phyloP scores from a whole-genome alignment of 2,888 invertebrate species.

The Aplocera efformata region DNA sequence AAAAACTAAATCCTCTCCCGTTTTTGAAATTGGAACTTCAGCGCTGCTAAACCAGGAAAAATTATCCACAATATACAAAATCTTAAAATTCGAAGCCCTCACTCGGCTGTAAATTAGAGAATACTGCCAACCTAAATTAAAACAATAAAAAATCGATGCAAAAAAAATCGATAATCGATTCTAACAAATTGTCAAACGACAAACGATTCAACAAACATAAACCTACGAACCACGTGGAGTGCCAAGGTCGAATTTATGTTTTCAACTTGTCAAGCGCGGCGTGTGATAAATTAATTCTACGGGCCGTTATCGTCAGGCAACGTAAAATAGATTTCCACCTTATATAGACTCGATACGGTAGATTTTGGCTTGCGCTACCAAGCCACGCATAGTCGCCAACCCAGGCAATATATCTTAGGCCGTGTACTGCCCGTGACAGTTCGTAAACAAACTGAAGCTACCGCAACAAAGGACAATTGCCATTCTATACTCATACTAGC shows the following conservation, averaged over 20 bases:
- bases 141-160: constrained; percentile 19
- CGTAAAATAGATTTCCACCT: constrained; percentile 34
- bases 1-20: too few species aligned
- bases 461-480: constrained; percentile 70
- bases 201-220: constrained; percentile 48
- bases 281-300: constrained; percentile 81
- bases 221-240: constrained; percentile 76
- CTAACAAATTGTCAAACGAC: constrained; percentile 15
- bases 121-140: constrained; percentile 3
- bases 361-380: constrained; percentile 40
- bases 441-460: constrained; percentile 81
- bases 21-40: too few species aligned
- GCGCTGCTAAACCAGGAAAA: too few species aligned
- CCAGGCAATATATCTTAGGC: constrained; percentile 81
- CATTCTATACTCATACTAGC: constrained; percentile 41
- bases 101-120: too few species aligned
- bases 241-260: constrained; percentile 81
- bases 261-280: constrained; percentile 81
- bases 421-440: constrained; percentile 81
- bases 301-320: constrained; percentile 65
- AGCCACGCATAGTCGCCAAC: constrained; percentile 80
- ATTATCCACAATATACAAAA: too few species aligned
- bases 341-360: constrained; percentile 35
- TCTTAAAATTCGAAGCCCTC: too few species aligned
- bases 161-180: constrained; percentile 17